phyloP scores from a whole-genome alignment of 2,797 vertebrate species.

The Neosalanx taihuensis region DNA sequence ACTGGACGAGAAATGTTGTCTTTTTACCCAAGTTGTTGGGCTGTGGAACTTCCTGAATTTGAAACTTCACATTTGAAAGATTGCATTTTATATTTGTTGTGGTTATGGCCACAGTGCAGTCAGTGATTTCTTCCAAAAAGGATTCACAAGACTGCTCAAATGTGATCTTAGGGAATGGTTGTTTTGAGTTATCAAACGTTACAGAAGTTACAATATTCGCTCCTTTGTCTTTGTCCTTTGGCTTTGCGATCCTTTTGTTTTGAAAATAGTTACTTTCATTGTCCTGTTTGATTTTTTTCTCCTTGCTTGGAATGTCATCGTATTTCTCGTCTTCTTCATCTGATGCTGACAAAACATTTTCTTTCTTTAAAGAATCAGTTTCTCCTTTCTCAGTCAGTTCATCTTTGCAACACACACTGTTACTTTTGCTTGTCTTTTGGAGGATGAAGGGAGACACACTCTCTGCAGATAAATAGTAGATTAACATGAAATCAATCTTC shows the following conservation, averaged over 20 bases:
- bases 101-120: slow-evolving; percentile 54
- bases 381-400: slow-evolving; percentile 60
- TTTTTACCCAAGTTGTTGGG: slow-evolving; percentile 48
- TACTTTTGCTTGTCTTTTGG: slow-evolving; percentile 50
- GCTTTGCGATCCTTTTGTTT: slow-evolving; percentile 43
- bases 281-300: slow-evolving; percentile 60
- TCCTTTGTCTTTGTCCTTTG: slow-evolving; percentile 48
- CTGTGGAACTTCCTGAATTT: slow-evolving; percentile 69
- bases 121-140: slow-evolving; percentile 32
- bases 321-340: slow-evolving; percentile 63
- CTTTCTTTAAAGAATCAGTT: slow-evolving; percentile 56
- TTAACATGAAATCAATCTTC: background rate
- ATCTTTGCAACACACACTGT: slow-evolving; percentile 64
- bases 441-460: slow-evolving; percentile 53
- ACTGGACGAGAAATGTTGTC: slow-evolving; percentile 53
- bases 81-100: slow-evolving; percentile 67
- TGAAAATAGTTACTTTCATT: slow-evolving; percentile 50
- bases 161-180: slow-evolving; percentile 59
- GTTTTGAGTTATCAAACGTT: slow-evolving; percentile 62
- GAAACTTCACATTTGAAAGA: slow-evolving; percentile 66
- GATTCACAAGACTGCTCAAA: slow-evolving; percentile 56
- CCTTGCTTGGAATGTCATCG: slow-evolving; percentile 42
- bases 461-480: slow-evolving; percentile 49
- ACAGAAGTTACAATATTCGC: slow-evolving; percentile 71
- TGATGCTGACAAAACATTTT: slow-evolving; percentile 51